Conservation (phyloP, 2,113 vertebrate genomes). For the Hydrochoerus hydrochaeris region DNA sequence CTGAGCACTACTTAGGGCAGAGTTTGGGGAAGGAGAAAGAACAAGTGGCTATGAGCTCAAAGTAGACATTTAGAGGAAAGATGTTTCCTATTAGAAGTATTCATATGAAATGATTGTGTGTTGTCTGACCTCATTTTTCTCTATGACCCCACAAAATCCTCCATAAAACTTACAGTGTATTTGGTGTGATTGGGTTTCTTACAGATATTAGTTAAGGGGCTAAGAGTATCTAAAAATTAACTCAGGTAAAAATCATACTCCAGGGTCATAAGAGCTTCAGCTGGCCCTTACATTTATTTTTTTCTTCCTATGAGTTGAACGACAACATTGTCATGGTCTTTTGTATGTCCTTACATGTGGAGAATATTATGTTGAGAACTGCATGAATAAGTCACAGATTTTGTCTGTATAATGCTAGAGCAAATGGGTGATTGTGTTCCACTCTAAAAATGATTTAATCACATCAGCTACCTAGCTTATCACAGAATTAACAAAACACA, state of each 20-base stretch:
- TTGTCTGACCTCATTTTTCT: not conserved
- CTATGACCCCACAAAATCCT: not conserved
- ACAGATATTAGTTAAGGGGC: not conserved
- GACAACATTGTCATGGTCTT: not conserved
- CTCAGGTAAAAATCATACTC: not conserved
- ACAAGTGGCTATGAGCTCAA: not conserved
- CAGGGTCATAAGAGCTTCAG: not conserved
- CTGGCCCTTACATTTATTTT: not conserved
- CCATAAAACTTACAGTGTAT: not conserved
- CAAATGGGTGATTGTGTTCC: not conserved
- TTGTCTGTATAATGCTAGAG: not conserved
- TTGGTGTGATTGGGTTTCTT: not conserved
- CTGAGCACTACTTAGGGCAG: not conserved
- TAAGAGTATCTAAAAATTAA: not conserved
- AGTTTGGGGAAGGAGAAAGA: not conserved
- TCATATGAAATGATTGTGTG: not conserved
- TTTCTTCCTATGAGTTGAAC: not conserved
- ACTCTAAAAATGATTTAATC: constrained; percentile 46
- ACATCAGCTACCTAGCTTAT: not conserved
- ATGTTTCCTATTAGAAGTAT: not conserved
- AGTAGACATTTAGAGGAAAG: not conserved
- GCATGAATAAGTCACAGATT: not conserved
- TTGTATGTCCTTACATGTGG: not conserved
- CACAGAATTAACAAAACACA: constrained; percentile 27
- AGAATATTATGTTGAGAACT: not conserved